Conservation (phyloP, 1,140 invertebrate species). For the Harlomillsia oculata region DNA sequence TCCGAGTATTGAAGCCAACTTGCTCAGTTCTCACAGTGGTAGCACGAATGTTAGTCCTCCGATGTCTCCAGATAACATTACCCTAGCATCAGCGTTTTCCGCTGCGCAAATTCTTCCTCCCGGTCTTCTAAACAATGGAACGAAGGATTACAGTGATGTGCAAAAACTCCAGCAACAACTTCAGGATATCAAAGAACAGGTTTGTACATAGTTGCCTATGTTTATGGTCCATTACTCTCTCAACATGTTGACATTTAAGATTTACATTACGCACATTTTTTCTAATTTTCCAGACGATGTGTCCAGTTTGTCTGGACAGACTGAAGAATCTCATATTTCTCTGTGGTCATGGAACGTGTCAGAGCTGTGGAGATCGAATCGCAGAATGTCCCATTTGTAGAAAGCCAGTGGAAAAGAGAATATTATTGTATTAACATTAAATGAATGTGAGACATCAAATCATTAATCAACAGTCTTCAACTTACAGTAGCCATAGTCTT, state of each 20-base stretch:
- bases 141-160: slow-evolving; percentile 66
- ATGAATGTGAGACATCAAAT: too few relatives aligned
- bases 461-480: too few relatives aligned
- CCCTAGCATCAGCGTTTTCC: slow-evolving; percentile 21
- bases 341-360: slow-evolving; percentile 93
- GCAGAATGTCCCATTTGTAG: slow-evolving; percentile 93
- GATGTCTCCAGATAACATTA: slow-evolving; percentile 32
- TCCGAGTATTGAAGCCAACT: slow-evolving; percentile 33
- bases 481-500: too few relatives aligned
- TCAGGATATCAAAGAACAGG: slow-evolving; percentile 95
- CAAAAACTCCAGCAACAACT: slow-evolving; percentile 91
- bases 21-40: slow-evolving; percentile 19
- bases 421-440: slow-evolving; percentile 82
- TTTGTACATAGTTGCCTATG: slow-evolving; percentile 39
- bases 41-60: slow-evolving; percentile 9
- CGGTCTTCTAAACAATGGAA: slow-evolving; percentile 73
- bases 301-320: slow-evolving; percentile 92
- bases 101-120: slow-evolving; percentile 3
- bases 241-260: slow-evolving; percentile 21
- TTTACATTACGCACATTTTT: slow-evolving; percentile 2
- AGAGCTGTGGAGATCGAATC: slow-evolving; percentile 96
- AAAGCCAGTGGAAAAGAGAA: slow-evolving; percentile 88
- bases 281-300: slow-evolving; percentile 72
- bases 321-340: slow-evolving; percentile 98
- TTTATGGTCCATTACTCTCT: background rate